Conservation (phyloP, 2,888 invertebrate genomes). For the Ophion slaviceki region DNA sequence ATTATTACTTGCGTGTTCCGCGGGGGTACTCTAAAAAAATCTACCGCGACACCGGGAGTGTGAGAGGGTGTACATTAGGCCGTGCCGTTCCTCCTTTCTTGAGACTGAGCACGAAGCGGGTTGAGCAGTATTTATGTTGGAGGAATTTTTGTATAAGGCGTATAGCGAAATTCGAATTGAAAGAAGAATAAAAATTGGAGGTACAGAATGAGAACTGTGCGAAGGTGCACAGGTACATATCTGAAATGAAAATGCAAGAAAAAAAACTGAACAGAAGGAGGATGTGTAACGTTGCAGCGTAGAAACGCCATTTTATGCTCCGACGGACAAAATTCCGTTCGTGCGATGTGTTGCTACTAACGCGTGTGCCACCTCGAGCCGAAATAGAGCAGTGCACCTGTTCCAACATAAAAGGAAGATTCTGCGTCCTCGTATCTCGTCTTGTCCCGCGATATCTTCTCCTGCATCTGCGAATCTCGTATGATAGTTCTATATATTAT, state of each 20-base stretch:
- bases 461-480: constrained; percentile 54
- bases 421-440: constrained; percentile 55
- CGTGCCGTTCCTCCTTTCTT: background rate
- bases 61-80: constrained; percentile 16
- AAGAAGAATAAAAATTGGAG: constrained; percentile 21
- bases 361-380: constrained; percentile 64
- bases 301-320: constrained; percentile 58
- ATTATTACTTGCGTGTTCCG: background rate
- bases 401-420: constrained; percentile 75
- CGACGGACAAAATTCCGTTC: constrained; percentile 58
- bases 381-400: constrained; percentile 80
- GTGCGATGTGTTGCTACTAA: constrained; percentile 57
- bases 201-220: constrained; percentile 12
- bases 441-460: constrained; percentile 46
- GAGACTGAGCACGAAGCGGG: constrained; percentile 14
- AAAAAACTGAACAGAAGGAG: constrained; percentile 6
- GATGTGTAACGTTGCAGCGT: constrained; percentile 22
- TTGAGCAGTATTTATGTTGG: constrained; percentile 52
- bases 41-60: background rate
- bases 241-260: background rate
- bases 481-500: constrained; percentile 25
- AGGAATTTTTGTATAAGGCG: constrained; percentile 30
- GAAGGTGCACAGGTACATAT: constrained; percentile 11
- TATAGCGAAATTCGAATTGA: constrained; percentile 13
- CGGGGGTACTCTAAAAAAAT: background rate